Base-by-base conservation (phyloP, 2,113 vertebrate genomes). In the Columba livia region DNA sequence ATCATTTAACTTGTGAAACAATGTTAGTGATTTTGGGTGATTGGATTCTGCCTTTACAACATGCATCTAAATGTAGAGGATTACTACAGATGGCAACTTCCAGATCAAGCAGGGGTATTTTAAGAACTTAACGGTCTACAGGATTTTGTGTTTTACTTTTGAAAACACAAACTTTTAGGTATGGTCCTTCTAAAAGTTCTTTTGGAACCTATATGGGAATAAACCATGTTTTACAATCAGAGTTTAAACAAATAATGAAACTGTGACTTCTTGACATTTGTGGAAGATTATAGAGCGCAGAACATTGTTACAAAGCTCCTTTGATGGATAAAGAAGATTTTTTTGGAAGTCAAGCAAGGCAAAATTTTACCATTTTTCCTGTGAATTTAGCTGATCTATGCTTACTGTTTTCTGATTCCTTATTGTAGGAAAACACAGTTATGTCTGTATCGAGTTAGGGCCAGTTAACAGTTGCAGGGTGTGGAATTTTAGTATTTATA, bases 121-220 rank as follows among this genome's bases (percentile, higher is more conserved):
- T 93, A 77, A 86, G 81, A 90, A 85, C 8, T 44, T 58, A 26
- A 70, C 20, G 29, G 21, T 75, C 28, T 60, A 85, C n/a, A 79
- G 42, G 57, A 62, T 74, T 91, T 96, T 96, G 64, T 62, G 18
- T 53, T 90, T 72, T 51, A 26, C 48, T 53, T 94, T 96, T 94
- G 44, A 81, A 85, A 92, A 72, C 36, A 73, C 29, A 94, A 32
- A 61, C 24, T n/a, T 78, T 21, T 85, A 82, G 92, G 72, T 56
- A 51, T 0, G 17, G 44, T 77, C 48, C 38, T 85, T 92, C 80
- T 83, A 89, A 91, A 86, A 11, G 36, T 77, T 83, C 11, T 88
- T 58, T 69, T 84, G 21, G 65, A 89, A 87, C 23, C 10, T 85
- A 17, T 29, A 64, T 42, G 15, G 21, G 62, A 90, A 94, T 78